Evolutionary conservation across 2,888 invertebrate genomes (phyloP).

Genomic region (Hoplodrina blanda): DNA sequence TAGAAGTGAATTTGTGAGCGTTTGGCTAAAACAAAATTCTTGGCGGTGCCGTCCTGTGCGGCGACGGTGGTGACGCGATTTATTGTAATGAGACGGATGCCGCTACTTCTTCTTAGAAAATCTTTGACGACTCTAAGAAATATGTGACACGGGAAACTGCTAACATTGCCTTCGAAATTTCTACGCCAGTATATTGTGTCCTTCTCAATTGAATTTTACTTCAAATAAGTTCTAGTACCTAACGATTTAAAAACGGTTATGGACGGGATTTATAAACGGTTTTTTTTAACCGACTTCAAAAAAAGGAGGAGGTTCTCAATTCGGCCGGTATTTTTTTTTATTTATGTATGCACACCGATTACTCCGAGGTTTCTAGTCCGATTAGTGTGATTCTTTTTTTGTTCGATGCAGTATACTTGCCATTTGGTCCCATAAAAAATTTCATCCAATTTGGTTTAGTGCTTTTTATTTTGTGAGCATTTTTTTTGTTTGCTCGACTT

Average conservation of each 20-base stretch:
- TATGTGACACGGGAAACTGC: constrained; percentile 73
- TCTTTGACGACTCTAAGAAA: constrained; percentile 84
- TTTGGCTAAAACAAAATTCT: constrained; percentile 90
- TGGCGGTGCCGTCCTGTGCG: constrained; percentile 91
- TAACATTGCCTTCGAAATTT: constrained; percentile 68
- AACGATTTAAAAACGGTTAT: too few species aligned
- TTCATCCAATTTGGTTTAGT: too few species aligned
- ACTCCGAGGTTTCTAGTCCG: too few species aligned
- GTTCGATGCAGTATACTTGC: too few species aligned
- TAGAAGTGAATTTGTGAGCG: constrained; percentile 90
- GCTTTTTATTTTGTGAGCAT: too few species aligned
- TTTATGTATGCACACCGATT: too few species aligned
- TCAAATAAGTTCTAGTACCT: neutral
- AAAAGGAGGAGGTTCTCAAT: too few species aligned
- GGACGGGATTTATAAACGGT: too few species aligned
- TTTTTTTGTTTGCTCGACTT: too few species aligned
- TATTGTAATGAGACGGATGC: constrained; percentile 89
- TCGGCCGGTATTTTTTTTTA: too few species aligned
- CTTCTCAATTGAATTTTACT: constrained; percentile 14
- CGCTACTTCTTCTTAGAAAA: constrained; percentile 85
- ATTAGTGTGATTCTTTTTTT: too few species aligned
- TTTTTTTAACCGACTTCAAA: neutral
- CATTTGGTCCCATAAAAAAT: too few species aligned
- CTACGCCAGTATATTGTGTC: constrained; percentile 2
- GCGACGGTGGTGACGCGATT: constrained; percentile 86